Evolutionary conservation across 2,888 invertebrate species (phyloP).

Genomic region (Atherix ibis): DNA sequence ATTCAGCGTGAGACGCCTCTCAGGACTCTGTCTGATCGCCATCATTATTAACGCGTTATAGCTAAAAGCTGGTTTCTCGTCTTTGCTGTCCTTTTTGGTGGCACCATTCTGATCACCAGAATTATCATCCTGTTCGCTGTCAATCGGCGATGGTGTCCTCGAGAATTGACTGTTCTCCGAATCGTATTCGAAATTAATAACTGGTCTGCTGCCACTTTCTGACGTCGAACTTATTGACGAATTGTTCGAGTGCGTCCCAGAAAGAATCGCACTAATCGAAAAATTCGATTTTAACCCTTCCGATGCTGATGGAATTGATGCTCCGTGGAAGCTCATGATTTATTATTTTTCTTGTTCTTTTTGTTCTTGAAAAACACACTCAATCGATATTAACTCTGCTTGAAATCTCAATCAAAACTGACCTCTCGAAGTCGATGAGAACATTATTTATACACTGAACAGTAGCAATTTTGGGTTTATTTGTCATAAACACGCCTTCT

Average conservation of each 20-base stretch:
- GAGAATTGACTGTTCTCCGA: conserved; percentile 35
- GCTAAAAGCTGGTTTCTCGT: conserved; percentile 87
- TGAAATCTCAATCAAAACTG: no score
- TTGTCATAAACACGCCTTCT: no score
- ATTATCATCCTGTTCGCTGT: conserved; percentile 35
- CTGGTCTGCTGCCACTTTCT: conserved; percentile 1
- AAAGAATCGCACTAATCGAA: conserved; percentile 55
- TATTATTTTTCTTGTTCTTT: no score
- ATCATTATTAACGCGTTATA: conserved; percentile 97
- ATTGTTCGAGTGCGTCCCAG: conserved; percentile 34
- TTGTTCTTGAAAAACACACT: no score
- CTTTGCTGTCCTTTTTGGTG: conserved; percentile 38
- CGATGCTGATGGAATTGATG: no score
- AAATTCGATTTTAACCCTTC: conserved; percentile 48
- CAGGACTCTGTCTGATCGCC: conserved; percentile 82
- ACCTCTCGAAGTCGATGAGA: no score
- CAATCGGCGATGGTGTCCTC: conserved; percentile 24
- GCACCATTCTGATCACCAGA: conserved; percentile 34
- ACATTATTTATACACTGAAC: no score
- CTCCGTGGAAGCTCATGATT: no score
- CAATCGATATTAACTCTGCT: no score
- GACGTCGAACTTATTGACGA: conserved; percentile 10
- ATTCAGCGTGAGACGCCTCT: conserved; percentile 74
- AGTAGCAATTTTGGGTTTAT: no score
- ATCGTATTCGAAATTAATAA: conserved; percentile 37